A percentile compares a stretch with the other conserved stretches of the same genome.
These are phyloP conservation scores for Drosophila chauvacae DNA, from an alignment of 1,140 invertebrate species.

Conservation along the genomic window DNA sequence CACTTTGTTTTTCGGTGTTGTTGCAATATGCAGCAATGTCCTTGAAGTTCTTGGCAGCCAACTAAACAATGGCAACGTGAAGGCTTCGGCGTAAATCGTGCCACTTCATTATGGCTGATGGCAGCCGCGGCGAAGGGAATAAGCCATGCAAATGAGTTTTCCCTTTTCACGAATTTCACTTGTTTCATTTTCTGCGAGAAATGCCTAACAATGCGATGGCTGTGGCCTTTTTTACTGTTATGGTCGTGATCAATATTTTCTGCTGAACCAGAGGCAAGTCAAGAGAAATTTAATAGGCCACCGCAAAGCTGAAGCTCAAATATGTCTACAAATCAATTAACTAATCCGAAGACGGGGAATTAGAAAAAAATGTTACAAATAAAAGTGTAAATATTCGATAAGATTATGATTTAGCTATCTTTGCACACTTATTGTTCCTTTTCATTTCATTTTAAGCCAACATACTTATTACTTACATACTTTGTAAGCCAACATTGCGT, in stretches of 20 bases:
- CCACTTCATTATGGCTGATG: constrained; percentile 48
- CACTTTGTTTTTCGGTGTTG: not conserved
- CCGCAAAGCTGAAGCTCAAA: not conserved
- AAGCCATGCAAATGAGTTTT: constrained; percentile 53
- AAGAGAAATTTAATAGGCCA: not conserved
- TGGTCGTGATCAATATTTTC: constrained; percentile 21
- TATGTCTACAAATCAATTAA: not conserved
- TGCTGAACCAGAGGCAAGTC: constrained; percentile 1
- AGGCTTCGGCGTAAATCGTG: constrained; percentile 51
- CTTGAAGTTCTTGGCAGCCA: constrained; percentile 45
- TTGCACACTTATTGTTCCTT: too few relatives aligned
- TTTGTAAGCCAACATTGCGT: not conserved
- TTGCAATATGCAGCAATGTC: constrained; percentile 22
- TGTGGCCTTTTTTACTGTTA: not conserved
- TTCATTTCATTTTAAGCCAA: not conserved
- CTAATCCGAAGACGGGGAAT: not conserved
- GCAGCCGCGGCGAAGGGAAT: constrained; percentile 26
- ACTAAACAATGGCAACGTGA: constrained; percentile 56
- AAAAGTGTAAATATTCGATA: not conserved
- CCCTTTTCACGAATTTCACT: constrained; percentile 40
- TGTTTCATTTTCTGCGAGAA: constrained; percentile 14
- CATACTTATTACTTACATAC: too few relatives aligned
- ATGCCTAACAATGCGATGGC: constrained; percentile 15
- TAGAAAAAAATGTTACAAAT: not conserved
- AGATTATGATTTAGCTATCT: not conserved